Conservation (phyloP, 1,140 invertebrate genomes). For the Sinonovacula constricta region DNA sequence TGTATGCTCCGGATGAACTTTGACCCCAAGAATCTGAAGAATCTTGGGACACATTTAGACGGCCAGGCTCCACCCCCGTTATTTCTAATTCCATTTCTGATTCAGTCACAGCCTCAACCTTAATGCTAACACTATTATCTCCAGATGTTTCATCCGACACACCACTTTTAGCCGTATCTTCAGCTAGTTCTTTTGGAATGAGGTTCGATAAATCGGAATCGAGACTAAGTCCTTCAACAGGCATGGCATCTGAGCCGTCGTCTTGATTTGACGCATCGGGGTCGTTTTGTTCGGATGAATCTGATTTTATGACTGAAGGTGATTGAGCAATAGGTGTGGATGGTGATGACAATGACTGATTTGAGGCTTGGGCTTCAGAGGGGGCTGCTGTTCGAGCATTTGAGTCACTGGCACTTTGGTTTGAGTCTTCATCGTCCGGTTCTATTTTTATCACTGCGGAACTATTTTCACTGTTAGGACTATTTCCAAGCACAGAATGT, state of each 20-base stretch:
- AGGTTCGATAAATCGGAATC: constrained; percentile 17
- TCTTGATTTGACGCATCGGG: background rate
- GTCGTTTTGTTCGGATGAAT: background rate
- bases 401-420: background rate
- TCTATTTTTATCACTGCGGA: constrained; percentile 27
- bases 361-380: background rate
- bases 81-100: constrained; percentile 23
- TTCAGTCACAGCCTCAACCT: constrained; percentile 1
- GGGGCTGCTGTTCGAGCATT: background rate
- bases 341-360: constrained; percentile 2
- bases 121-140: background rate
- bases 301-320: background rate
- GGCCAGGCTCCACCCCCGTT: constrained; percentile 10
- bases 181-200: background rate
- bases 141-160: background rate
- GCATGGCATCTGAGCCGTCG: background rate
- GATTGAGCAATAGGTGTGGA: background rate
- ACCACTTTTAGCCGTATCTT: background rate
- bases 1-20: background rate
- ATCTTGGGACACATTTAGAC: background rate
- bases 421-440: constrained; percentile 5
- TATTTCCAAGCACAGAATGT: background rate
- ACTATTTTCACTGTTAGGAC: too few species aligned
- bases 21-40: constrained; percentile 2
- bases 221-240: background rate